These are phyloP conservation scores for Gallirallus australis DNA, from an alignment of 2,797 vertebrate species.

Conservation along the genomic window DNA sequence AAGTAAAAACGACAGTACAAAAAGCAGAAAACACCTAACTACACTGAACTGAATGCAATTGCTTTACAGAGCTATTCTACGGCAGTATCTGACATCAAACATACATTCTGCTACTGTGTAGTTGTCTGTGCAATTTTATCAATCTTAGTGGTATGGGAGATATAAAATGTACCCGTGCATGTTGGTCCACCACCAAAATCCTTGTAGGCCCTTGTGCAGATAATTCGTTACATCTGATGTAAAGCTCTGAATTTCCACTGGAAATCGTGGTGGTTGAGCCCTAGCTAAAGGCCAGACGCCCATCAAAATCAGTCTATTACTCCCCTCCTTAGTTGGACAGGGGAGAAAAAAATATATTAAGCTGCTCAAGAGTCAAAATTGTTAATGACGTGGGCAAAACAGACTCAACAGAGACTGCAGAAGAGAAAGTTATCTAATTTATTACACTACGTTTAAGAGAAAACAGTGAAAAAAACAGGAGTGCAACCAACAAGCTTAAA, in stretches of 20 bases:
- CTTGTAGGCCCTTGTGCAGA: background rate
- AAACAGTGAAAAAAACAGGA: too few species aligned
- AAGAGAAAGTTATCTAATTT: too few species aligned
- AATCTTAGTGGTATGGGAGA: fast-evolving
- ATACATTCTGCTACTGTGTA: background rate
- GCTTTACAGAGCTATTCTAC: background rate
- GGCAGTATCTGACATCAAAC: background rate
- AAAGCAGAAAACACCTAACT: background rate
- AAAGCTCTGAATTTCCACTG: background rate
- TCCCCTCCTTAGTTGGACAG: too few species aligned
- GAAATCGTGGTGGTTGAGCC: background rate
- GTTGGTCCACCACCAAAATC: background rate
- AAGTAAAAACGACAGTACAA: background rate
- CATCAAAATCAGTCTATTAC: too few species aligned
- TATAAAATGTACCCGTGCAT: fast-evolving
- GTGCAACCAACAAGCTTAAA: too few species aligned
- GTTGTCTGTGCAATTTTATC: background rate
- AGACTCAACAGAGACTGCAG: too few species aligned
- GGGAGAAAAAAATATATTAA: too few species aligned
- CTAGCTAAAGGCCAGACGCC: too few species aligned
- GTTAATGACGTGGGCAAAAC: too few species aligned
- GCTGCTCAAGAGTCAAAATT: too few species aligned
- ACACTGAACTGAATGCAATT: background rate
- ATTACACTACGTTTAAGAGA: too few species aligned
- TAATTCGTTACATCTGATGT: background rate